Conservation (phyloP, 2,113 vertebrate species). For the Ramphastos sulfuratus region DNA sequence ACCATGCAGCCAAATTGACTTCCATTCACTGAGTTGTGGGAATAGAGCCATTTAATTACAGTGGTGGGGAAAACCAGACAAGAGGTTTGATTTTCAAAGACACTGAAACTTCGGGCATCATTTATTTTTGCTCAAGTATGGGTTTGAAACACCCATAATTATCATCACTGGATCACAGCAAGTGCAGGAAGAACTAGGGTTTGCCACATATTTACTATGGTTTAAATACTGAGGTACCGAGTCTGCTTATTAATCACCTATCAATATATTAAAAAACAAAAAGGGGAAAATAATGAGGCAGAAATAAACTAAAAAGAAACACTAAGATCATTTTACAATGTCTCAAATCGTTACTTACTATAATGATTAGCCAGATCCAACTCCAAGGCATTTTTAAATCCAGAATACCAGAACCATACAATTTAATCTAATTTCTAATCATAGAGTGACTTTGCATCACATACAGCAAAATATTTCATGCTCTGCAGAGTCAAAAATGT, state of each 20-base stretch:
- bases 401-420: background rate
- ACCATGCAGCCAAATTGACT: background rate
- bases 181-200: background rate
- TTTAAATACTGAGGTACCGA: background rate
- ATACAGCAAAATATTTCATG: conserved; percentile 34
- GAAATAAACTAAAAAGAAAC: background rate
- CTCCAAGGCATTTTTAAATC: background rate
- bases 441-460: background rate
- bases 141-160: background rate
- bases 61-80: background rate
- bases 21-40: background rate
- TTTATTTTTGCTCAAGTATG: background rate
- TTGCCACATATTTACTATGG: background rate
- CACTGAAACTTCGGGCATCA: fast-evolving
- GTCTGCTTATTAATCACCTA: background rate
- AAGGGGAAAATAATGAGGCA: background rate
- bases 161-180: background rate
- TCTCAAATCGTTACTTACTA: background rate
- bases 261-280: background rate
- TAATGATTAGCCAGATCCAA: background rate
- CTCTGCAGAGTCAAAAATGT: conserved; percentile 44
- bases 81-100: background rate
- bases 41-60: background rate
- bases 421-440: background rate
- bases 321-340: background rate